Base-by-base conservation (phyloP, 2,113 vertebrate genomes). In the Vulpes ferrilata region DNA sequence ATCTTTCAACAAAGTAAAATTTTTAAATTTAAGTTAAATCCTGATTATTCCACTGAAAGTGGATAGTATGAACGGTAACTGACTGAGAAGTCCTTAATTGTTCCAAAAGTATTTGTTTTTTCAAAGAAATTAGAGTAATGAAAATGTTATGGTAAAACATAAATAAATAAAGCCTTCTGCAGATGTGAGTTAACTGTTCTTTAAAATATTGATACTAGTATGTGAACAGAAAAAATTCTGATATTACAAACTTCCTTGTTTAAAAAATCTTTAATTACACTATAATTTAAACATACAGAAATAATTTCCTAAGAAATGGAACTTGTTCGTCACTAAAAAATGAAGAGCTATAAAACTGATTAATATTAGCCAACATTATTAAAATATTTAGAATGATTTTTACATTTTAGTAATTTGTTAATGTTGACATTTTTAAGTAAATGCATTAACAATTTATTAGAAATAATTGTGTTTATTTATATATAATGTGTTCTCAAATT, bases 341-440 rank as follows among this genome's bases (percentile, higher is more conserved):
- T 2, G 12, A 93, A 96, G 0, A 83, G 25, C 1, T 65, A 53
- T 43, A 97, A 82, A 95, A 81, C 43, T 90, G 20, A 86, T 80
- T 60, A 84, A 90, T 2, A 43, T 84, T 92, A 80, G 3, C 1
- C 65, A 92, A 59, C 3, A 8, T 76, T 93, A 13, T 94, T 95
- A 67, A 64, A 73, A 55, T 80, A 86, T 0, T 55, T 53, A 78
- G 25, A 95, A 90, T 69, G 1, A 38, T 1, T 86, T 96, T 93
- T 93, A 48, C 67, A 13, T 94, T 17, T 74, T 30, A 88, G 0
- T 51, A 91, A 59, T 74, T 97, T 97, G 55, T 97, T 93, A 74
- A 93, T 97, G 11, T 93, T 94, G 65, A 64, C 64, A 91, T 93
- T 90, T 76, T 32, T 1, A 78, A 95, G 83, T 97, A 73, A 86